Percentiles rank a stretch among this genome's conserved stretches.
These are phyloP conservation scores for Cryptocephalus moraei DNA, from an alignment of 2,888 invertebrate species.

Conservation along the genomic window DNA sequence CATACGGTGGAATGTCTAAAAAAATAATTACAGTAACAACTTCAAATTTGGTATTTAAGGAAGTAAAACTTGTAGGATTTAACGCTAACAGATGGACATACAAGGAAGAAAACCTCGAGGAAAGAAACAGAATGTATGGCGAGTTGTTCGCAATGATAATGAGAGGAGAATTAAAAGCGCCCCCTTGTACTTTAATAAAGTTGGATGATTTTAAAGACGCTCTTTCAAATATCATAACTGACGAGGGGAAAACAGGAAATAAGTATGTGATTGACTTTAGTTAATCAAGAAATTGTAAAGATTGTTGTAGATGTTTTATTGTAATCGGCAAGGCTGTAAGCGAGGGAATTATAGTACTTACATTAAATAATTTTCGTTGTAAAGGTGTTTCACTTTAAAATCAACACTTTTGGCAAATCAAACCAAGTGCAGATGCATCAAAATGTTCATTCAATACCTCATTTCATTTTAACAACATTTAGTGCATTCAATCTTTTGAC, in stretches of 20 bases:
- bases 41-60: constrained; percentile 72
- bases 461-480: too few species aligned
- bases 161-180: constrained; percentile 59
- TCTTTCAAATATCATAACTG: constrained; percentile 54
- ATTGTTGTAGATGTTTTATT: too few species aligned
- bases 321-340: too few species aligned
- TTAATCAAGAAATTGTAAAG: too few species aligned
- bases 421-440: too few species aligned
- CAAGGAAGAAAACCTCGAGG: constrained; percentile 43
- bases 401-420: too few species aligned
- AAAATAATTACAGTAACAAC: constrained; percentile 77
- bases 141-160: constrained; percentile 62
- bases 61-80: constrained; percentile 69
- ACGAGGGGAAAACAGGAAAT: constrained; percentile 62
- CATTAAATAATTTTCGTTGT: too few species aligned
- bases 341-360: too few species aligned
- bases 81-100: constrained; percentile 85
- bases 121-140: constrained; percentile 62
- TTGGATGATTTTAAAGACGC: constrained; percentile 66
- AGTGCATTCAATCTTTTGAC: too few species aligned
- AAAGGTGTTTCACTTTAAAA: too few species aligned
- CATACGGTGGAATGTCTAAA: constrained; percentile 91
- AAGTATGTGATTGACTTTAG: constrained; percentile 64
- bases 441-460: too few species aligned
- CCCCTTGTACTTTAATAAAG: constrained; percentile 58